phyloP scores from a whole-genome alignment of 2,113 vertebrate genomes.

The Thamnaconus septentrionalis region DNA sequence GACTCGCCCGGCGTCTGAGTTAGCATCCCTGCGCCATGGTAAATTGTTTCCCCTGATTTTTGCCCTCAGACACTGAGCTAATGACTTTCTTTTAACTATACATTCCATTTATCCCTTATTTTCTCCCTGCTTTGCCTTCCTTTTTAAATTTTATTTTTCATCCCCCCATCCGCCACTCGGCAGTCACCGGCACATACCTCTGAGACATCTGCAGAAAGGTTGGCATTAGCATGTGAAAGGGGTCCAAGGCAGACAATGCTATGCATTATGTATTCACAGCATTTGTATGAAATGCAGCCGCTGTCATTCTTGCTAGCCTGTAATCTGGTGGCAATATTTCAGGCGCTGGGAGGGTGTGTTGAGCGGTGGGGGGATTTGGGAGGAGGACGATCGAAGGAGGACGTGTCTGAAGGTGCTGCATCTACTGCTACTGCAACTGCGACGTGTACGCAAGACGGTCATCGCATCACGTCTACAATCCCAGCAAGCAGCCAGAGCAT shows the following conservation, averaged over 20 bases:
- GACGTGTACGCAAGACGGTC: constrained; percentile 40
- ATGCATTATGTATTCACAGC: constrained; percentile 76
- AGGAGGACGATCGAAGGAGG: constrained; percentile 49
- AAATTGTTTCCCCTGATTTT: constrained; percentile 3
- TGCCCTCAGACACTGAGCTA: neutral
- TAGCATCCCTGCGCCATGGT: constrained; percentile 28
- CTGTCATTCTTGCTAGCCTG: constrained; percentile 68
- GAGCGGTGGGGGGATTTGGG: too few species aligned
- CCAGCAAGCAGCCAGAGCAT: constrained; percentile 63
- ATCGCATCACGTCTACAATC: constrained; percentile 26
- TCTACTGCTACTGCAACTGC: constrained; percentile 29
- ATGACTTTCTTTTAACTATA: constrained; percentile 26
- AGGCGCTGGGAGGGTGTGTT: constrained; percentile 27
- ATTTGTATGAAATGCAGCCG: constrained; percentile 74
- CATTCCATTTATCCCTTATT: neutral
- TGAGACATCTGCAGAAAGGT: constrained; percentile 73
- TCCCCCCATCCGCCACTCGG: constrained; percentile 37
- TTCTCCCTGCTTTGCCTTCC: constrained; percentile 29
- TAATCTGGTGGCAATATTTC: constrained; percentile 72
- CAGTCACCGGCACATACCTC: constrained; percentile 63
- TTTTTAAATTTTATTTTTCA: constrained; percentile 41
- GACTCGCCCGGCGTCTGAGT: constrained; percentile 14
- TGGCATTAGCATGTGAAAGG: constrained; percentile 78
- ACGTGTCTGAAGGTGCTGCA: constrained; percentile 36
- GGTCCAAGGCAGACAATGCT: constrained; percentile 71